These are phyloP conservation scores for Percopsis transmontana DNA, from an alignment of 2,113 vertebrate genomes.

Conservation along the genomic window DNA sequence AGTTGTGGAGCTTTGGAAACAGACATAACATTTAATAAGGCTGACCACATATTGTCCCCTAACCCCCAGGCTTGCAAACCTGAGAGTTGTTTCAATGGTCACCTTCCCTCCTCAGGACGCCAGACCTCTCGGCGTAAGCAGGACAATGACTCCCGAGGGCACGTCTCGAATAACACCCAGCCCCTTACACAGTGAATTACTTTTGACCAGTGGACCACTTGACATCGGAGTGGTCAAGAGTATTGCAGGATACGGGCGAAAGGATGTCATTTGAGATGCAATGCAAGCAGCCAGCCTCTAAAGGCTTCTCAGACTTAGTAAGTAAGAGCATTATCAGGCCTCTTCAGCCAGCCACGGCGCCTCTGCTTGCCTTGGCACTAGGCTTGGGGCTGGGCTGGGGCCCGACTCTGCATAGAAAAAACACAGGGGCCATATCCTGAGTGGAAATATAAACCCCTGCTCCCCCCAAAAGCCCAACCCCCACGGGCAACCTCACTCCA, in stretches of 20 bases:
- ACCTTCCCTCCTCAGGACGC: conserved; percentile 19
- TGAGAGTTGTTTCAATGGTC: conserved; percentile 10
- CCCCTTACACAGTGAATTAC: conserved; percentile 55
- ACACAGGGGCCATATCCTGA: conserved; percentile 59
- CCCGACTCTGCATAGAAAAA: conserved; percentile 41
- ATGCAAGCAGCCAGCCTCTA: conserved; percentile 54
- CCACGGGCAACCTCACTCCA: conserved; percentile 38
- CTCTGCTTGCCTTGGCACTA: conserved; percentile 48
- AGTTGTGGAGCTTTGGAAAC: too few species aligned
- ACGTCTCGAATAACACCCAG: conserved; percentile 49
- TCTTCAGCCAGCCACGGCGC: conserved; percentile 53
- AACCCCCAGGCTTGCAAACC: conserved; percentile 28
- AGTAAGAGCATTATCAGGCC: conserved; percentile 60
- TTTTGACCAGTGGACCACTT: conserved; percentile 49
- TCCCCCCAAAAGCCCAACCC: conserved; percentile 40
- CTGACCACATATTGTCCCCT: conserved; percentile 7
- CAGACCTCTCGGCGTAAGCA: conserved; percentile 22
- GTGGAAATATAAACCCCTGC: conserved; percentile 60
- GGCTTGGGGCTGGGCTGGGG: conserved; percentile 44
- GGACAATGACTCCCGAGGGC: conserved; percentile 32
- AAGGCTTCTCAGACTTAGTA: conserved; percentile 62
- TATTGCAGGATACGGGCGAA: conserved; percentile 65
- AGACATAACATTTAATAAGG: neutral
- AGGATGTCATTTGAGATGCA: conserved; percentile 67
- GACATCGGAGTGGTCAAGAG: conserved; percentile 61